Base-by-base conservation (phyloP, 1,140 invertebrate genomes). In the Aphidius gifuensis region DNA sequence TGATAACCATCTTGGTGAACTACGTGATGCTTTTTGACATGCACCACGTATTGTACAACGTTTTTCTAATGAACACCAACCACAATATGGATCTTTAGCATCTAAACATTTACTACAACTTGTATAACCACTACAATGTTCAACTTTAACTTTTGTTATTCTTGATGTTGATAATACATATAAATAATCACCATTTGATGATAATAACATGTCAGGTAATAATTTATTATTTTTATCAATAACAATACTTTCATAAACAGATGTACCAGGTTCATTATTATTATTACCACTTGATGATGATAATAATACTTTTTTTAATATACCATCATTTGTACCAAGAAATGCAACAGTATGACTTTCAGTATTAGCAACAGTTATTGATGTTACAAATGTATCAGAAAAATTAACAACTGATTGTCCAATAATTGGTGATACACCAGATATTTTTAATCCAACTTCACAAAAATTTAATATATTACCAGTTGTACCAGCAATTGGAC, bases 31-130 rank as follows among this genome's bases (percentile, higher is more conserved):
- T 79, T 95, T 93, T 72, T 94, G 92, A 77, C 94, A 96, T 49
- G 91, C 91, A 64, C 85, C 88, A 68, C 92, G 86, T 2, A 96
- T 85, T 0, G 93, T 96, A 75, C 94, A 96, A 56, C 87, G 86
- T 82, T 96, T 97, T 77, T 98, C 94, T 61, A 98, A 79, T 1
- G 96, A 96, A 81, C 96, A 98, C 96, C 96, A 99, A 9, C 96
- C 96, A 82, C 97, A 99, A 74, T 97, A 97, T 3, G 97, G 96
- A 84, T 99, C 96, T 70, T 88, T 88, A 0, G 93, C 93, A 73
- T 92, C 91, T 7, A 97, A 84, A 79, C 97, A 99, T 9, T 88
- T 83, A 5, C 89, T 91, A 80, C 97, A 99, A 66, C 94, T 94
- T 4, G 86, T 88, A 75, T 94, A 93, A 70, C 88, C 88, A 47